Conservation (phyloP, 1,140 invertebrate genomes). For the Lepidurus couesii region DNA sequence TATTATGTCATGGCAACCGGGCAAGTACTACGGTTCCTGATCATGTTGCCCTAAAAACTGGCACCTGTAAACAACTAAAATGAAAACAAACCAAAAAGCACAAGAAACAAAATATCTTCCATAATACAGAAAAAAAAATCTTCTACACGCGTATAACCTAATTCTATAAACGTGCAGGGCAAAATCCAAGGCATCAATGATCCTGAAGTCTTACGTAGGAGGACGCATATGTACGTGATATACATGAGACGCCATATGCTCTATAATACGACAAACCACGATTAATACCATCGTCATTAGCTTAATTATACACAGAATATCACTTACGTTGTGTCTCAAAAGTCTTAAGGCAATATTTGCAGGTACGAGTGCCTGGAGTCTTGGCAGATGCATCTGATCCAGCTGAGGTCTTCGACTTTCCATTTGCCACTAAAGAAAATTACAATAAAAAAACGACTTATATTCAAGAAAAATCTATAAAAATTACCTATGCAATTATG, state of each 20-base stretch:
- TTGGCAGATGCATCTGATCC: not conserved
- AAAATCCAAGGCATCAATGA: slow-evolving; percentile 1
- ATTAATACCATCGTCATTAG: not conserved
- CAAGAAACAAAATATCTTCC: too few species aligned
- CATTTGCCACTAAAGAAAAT: not conserved
- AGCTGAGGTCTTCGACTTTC: not conserved
- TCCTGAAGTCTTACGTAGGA: not conserved
- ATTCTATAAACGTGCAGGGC: not conserved
- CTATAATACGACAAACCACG: not conserved
- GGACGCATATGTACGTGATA: not conserved
- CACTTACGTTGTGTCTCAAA: slow-evolving; percentile 1
- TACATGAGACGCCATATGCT: slow-evolving; percentile 7
- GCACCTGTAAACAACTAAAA: too few species aligned
- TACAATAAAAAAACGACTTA: too few species aligned
- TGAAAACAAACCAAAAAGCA: too few species aligned
- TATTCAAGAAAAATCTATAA: not conserved
- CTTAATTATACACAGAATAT: not conserved
- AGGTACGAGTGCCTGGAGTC: slow-evolving; percentile 7
- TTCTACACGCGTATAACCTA: not conserved
- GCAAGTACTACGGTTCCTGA: too few species aligned
- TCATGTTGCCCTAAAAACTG: too few species aligned
- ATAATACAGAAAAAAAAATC: too few species aligned
- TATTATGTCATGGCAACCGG: too few species aligned
- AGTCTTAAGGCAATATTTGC: slow-evolving; percentile 19
- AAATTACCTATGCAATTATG: not conserved